phyloP scores from a whole-genome alignment of 2,113 vertebrate species.

The Campylomormyrus numenius region DNA sequence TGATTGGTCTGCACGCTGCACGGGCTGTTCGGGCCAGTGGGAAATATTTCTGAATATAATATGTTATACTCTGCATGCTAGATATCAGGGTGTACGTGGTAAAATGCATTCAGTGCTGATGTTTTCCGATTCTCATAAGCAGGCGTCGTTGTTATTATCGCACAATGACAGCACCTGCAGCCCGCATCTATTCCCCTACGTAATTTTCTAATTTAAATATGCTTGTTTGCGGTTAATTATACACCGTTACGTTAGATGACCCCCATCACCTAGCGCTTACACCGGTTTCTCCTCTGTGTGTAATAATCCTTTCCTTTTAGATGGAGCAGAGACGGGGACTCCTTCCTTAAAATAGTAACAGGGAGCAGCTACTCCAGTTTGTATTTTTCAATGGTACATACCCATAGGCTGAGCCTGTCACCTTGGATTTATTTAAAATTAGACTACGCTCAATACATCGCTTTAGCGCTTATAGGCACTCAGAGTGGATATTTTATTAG shows the following conservation, averaged over 20 bases:
- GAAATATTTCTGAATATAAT: background rate
- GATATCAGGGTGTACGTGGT: constrained; percentile 14
- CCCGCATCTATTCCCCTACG: background rate
- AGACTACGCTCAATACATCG: background rate
- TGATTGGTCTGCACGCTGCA: constrained; percentile 61
- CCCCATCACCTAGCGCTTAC: background rate
- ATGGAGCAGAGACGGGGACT: background rate
- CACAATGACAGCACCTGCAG: background rate
- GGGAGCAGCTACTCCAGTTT: background rate
- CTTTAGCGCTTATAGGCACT: background rate
- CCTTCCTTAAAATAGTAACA: background rate
- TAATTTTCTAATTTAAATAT: background rate
- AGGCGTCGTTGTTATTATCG: background rate
- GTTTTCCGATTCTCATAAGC: background rate
- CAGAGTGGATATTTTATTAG: background rate
- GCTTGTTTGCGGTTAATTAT: background rate
- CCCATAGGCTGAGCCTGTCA: background rate
- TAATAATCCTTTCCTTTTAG: background rate
- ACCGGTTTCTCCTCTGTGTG: background rate
- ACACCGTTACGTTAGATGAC: background rate
- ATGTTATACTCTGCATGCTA: background rate
- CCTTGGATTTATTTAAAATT: background rate
- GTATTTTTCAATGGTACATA: background rate
- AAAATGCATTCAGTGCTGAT: background rate
- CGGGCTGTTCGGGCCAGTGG: background rate